Conservation (phyloP, 2,888 invertebrate species). For the Allophyes oxyacanthae region DNA sequence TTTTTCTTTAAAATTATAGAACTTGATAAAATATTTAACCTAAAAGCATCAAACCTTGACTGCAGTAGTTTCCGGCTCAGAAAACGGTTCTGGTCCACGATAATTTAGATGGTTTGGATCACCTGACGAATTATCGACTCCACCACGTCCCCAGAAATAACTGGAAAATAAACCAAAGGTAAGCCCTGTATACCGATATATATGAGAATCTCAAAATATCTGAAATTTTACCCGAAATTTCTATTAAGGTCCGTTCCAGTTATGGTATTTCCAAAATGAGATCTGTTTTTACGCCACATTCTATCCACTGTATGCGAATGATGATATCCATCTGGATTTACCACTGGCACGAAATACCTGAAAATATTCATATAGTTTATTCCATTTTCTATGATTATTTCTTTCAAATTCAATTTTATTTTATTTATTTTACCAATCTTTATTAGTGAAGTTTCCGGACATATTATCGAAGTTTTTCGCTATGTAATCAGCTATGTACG, state of each 20-base stretch:
- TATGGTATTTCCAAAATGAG: slow-evolving; percentile 85
- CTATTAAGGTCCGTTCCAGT: slow-evolving; percentile 94
- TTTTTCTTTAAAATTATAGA: background rate
- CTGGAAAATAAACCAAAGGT: slow-evolving; percentile 57
- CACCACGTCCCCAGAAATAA: slow-evolving; percentile 69
- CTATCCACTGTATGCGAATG: slow-evolving; percentile 93
- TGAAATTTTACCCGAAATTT: slow-evolving; percentile 91
- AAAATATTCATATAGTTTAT: slow-evolving; percentile 35
- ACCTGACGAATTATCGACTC: slow-evolving; percentile 59
- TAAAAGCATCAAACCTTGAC: slow-evolving; percentile 70
- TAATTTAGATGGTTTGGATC: slow-evolving; percentile 80
- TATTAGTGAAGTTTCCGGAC: slow-evolving; percentile 92
- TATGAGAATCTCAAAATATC: background rate
- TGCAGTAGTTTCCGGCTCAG: slow-evolving; percentile 81
- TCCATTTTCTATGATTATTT: background rate
- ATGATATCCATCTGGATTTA: slow-evolving; percentile 96
- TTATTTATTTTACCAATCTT: slow-evolving; percentile 91
- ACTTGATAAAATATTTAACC: background rate
- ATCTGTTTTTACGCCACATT: slow-evolving; percentile 94
- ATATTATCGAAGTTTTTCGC: slow-evolving; percentile 91
- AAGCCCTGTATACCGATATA: too few species aligned
- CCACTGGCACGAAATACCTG: slow-evolving; percentile 92
- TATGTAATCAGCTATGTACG: slow-evolving; percentile 93
- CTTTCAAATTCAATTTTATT: too few species aligned
- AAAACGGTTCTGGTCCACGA: slow-evolving; percentile 77